Base-by-base conservation (phyloP, 2,888 invertebrate genomes). In the Atrina japonica region DNA sequence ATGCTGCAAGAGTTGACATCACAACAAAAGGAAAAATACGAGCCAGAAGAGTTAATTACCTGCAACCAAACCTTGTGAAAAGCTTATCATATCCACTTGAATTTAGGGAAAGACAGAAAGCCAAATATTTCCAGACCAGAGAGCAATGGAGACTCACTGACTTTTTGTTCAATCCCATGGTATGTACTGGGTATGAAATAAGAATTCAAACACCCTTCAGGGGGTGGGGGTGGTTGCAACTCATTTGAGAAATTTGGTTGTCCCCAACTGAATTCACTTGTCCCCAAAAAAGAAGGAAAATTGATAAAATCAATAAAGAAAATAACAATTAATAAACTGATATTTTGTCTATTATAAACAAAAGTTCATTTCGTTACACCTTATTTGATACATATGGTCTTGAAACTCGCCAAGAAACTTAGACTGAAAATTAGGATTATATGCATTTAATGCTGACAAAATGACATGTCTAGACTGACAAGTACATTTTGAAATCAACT, bases 61-160 rank as follows among this genome's bases (percentile, higher is more conserved):
- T 99, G 52, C 98, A 98, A 91, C 96, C 96, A 0, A 95, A 96
- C 0, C 94, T 95, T 88, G 95, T 98, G 3, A 85, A 88, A 67
- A 84, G 84, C 5, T 94, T 98, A 66, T 95, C 96, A 0, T 99
- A 99, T 91, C 99, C 99, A 1, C 92, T 99, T 55, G 94, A 95
- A 89, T 93, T 99, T 92, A 96, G 96, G 87, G 94, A 97, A 0
- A 88, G 95, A 23, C 94, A 95, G 93, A 81, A 96, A 91, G 89
- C 91, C 5, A 88, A 87, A 35, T 92, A 92, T 81, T 99, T 99
- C 92, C 97, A 98, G 92, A 92, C 94, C 21, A 92, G 99, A 53
- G 99, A 99, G 89, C 97, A 98, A 88, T 98, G 98, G 98, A 93
- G 98, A 88, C 92, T 98, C 14, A 98, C 98, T 0, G 99, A 99